Percentiles rank a stretch among this genome's conserved stretches.
Conservation (phyloP, 2,113 vertebrate species). For the Tylochromis polylepis region DNA sequence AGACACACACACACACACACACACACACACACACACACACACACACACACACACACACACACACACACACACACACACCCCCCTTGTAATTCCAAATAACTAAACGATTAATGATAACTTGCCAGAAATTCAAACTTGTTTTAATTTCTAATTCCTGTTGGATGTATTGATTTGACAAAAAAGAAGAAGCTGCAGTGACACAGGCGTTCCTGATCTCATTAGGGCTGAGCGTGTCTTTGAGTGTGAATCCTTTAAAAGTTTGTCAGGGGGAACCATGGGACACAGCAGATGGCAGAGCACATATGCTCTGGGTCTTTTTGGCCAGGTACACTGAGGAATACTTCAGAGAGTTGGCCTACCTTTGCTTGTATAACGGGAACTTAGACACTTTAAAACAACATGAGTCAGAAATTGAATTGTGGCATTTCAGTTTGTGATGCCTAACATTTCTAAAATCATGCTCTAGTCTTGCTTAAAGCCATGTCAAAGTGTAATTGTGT, state of each 20-base stretch:
- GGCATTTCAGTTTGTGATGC: background rate
- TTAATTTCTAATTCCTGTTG: background rate
- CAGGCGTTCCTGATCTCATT: slow-evolving; percentile 29
- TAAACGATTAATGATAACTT: background rate
- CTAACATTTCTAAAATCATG: background rate
- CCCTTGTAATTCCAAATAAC: background rate
- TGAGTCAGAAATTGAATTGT: background rate
- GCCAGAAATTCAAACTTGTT: background rate
- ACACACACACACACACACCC: too few relatives aligned
- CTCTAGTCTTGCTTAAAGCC: background rate
- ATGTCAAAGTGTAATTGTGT: background rate
- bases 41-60: too few relatives aligned
- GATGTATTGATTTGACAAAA: background rate
- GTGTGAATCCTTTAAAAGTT: slow-evolving; percentile 46
- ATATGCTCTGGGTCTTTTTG: slow-evolving; percentile 58
- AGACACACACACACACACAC: too few relatives aligned
- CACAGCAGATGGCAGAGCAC: slow-evolving; percentile 63
- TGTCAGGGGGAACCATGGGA: slow-evolving; percentile 46
- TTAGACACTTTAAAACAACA: background rate
- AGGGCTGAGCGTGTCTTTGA: slow-evolving; percentile 5
- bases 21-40: too few relatives aligned
- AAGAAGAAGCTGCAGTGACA: background rate
- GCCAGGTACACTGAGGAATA: slow-evolving; percentile 63
- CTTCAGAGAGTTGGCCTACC: slow-evolving; percentile 63
- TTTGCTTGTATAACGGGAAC: slow-evolving; percentile 20